Percentiles rank a stretch among this genome's conserved stretches.
Evolutionary conservation across 2,888 invertebrate species (phyloP).

Genomic region (Drosophila tanythrix): DNA sequence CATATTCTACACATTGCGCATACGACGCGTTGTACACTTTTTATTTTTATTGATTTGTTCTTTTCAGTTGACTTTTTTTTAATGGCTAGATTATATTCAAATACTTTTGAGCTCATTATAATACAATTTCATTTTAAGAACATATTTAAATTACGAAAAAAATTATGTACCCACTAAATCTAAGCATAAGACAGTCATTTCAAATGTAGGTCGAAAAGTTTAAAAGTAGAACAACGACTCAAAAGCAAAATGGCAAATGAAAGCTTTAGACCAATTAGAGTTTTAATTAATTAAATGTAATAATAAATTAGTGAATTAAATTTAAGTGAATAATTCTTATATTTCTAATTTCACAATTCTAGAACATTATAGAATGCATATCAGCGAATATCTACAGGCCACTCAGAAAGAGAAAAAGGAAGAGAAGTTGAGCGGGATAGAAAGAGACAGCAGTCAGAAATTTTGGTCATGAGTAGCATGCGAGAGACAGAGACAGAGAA

Average conservation of each 20-base stretch:
- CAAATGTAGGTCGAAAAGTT: background rate
- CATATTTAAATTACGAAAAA: background rate
- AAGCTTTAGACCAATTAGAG: background rate
- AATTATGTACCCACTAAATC: background rate
- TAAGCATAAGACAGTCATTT: background rate
- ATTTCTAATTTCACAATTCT: slow-evolving; percentile 15
- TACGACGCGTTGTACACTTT: slow-evolving; percentile 1
- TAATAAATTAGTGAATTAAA: background rate
- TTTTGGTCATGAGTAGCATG: slow-evolving; percentile 43
- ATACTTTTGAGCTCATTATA: background rate
- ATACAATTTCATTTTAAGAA: background rate
- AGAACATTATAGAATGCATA: slow-evolving; percentile 26
- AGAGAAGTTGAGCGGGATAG: background rate
- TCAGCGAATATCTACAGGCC: slow-evolving; percentile 7
- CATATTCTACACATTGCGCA: slow-evolving; percentile 7
- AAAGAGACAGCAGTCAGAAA: background rate
- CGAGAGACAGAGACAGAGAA: slow-evolving; percentile 17
- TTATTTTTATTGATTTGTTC: background rate
- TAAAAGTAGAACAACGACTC: background rate
- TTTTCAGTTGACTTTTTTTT: background rate
- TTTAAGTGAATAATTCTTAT: background rate
- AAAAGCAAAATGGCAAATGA: background rate
- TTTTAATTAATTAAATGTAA: background rate
- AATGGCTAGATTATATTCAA: background rate
- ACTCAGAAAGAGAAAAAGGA: background rate